phyloP scores from a whole-genome alignment of 2,888 invertebrate genomes.

The Troilus luridus region DNA sequence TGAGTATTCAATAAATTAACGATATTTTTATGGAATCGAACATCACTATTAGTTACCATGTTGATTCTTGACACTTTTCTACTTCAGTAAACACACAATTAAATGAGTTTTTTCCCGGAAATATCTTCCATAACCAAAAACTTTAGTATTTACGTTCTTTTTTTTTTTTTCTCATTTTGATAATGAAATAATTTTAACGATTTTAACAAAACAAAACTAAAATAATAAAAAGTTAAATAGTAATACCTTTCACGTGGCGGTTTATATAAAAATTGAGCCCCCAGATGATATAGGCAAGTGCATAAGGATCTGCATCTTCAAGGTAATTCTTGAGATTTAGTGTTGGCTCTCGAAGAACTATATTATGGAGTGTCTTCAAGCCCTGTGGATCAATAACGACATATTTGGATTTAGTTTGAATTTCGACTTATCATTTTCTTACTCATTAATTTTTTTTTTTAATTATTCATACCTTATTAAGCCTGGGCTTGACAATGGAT shows the following conservation, averaged over 20 bases:
- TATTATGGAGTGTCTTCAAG: background rate
- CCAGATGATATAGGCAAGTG: slow-evolving; percentile 23
- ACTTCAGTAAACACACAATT: too few species aligned
- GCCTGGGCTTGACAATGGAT: too few species aligned
- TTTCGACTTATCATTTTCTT: background rate
- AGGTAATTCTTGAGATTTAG: background rate
- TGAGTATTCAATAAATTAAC: too few species aligned
- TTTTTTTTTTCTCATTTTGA: background rate
- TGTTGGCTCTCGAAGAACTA: background rate
- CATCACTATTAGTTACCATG: too few species aligned
- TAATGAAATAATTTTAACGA: background rate
- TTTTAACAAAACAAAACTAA: background rate
- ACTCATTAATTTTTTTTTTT: background rate
- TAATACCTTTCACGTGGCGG: slow-evolving; percentile 17
- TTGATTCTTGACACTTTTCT: too few species aligned
- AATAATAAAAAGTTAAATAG: background rate
- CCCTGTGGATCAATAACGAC: background rate
- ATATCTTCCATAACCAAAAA: too few species aligned
- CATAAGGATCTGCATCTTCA: background rate
- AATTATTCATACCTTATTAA: too few species aligned
- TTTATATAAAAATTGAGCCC: background rate
- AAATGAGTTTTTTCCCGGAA: too few species aligned
- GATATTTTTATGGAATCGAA: too few species aligned
- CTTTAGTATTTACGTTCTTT: too few species aligned
- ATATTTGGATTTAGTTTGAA: background rate